A percentile compares a stretch with the other conserved stretches of the same genome.
phyloP scores from a whole-genome alignment of 1,140 invertebrate genomes.

The Neodiprion pinetum region DNA sequence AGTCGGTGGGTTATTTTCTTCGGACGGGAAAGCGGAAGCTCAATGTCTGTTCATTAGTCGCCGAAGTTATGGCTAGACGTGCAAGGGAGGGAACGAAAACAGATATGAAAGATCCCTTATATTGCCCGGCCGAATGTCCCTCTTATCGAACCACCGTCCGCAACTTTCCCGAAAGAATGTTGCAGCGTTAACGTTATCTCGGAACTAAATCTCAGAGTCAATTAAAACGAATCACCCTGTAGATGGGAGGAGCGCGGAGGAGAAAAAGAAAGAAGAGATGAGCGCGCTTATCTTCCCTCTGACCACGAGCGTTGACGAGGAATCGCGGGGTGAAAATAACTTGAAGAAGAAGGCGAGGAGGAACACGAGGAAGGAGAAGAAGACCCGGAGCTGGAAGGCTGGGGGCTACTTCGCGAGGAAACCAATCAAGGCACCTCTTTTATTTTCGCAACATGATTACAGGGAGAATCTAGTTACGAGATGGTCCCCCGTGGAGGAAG shows the following conservation, averaged over 20 bases:
- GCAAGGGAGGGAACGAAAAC: neutral
- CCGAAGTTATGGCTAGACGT: no score
- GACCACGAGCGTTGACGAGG: neutral
- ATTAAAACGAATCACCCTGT: conserved; percentile 5
- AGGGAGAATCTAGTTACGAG: conserved; percentile 4
- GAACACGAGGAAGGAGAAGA: neutral
- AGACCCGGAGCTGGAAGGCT: neutral
- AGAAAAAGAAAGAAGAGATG: neutral
- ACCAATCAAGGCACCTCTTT: conserved; percentile 2
- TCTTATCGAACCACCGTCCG: neutral
- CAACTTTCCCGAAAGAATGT: neutral
- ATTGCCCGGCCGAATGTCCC: neutral
- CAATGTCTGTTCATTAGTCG: no score
- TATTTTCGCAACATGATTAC: conserved; percentile 7
- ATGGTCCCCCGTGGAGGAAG: neutral
- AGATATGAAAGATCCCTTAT: neutral
- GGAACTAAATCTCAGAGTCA: conserved; percentile 1
- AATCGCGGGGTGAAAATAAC: conserved; percentile 2
- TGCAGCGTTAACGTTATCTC: conserved; percentile 2
- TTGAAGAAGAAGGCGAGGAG: neutral
- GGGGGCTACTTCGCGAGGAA: neutral
- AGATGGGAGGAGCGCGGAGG: neutral
- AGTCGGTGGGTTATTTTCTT: no score
- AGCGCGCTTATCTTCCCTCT: neutral
- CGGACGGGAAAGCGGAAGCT: no score